Evolutionary conservation across 1,140 invertebrate genomes (phyloP).

Genomic region (Rhyzopertha dominica): DNA sequence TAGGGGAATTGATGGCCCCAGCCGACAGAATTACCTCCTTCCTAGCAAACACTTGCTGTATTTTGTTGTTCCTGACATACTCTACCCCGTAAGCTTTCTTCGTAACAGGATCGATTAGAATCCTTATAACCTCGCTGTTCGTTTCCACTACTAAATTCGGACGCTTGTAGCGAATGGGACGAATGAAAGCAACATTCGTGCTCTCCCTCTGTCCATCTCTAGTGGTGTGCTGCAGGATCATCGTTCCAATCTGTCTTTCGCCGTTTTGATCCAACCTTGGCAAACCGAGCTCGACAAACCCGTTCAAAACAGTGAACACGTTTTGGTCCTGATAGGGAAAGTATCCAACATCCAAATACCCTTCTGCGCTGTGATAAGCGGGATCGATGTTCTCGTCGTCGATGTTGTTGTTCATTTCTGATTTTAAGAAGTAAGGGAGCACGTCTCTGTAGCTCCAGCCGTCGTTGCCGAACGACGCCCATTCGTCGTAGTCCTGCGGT

Average conservation of each 20-base stretch:
- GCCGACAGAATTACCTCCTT: conserved; percentile 72
- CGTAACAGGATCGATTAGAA: conserved; percentile 65
- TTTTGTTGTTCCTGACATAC: conserved; percentile 49
- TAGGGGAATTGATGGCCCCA: conserved; percentile 65
- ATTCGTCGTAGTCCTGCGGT: conserved; percentile 52
- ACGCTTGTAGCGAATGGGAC: conserved; percentile 61
- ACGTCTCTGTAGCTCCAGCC: conserved; percentile 52
- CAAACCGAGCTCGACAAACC: conserved; percentile 56
- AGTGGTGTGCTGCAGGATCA: conserved; percentile 55
- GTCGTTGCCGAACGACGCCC: conserved; percentile 47
- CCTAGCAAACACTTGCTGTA: conserved; percentile 47
- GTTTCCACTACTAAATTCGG: conserved; percentile 67
- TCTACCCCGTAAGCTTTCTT: conserved; percentile 68
- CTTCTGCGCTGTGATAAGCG: conserved; percentile 53
- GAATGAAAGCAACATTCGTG: conserved; percentile 66
- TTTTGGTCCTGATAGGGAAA: conserved; percentile 58
- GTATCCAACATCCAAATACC: conserved; percentile 58
- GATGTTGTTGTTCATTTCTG: conserved; percentile 50
- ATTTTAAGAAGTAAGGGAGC: conserved; percentile 51
- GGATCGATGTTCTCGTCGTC: conserved; percentile 45
- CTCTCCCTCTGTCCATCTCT: conserved; percentile 61
- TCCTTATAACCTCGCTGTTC: conserved; percentile 61
- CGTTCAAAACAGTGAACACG: conserved; percentile 51
- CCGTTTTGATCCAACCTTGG: conserved; percentile 53
- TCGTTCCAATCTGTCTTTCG: conserved; percentile 53